Base-by-base conservation (phyloP, 2,888 invertebrate species). In the Abrostola triplasia region DNA sequence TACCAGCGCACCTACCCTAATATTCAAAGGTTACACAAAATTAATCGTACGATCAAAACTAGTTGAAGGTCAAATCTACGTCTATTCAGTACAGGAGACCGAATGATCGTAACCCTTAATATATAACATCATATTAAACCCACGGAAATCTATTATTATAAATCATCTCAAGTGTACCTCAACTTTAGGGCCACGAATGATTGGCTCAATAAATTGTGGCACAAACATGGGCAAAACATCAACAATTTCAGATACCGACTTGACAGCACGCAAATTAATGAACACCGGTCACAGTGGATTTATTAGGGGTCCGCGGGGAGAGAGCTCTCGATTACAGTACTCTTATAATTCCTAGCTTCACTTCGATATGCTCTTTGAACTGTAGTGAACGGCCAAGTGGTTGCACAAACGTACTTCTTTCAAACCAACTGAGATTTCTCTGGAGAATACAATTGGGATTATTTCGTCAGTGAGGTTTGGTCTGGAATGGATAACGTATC, bases 191-290 rank as follows among this genome's bases (percentile, higher is more conserved):
- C 71, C 77, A 84, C 85, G 83, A 90, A 87, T 90, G 87, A 91
- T 90, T 87, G 89, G 86, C 72, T 80, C 88, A 87, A 91, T 91
- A 91, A 90, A 91, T 92, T 88, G 79, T 82, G 85, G 81, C 84
- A 84, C 84, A 87, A 89, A 89, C 90, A 88, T 88, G 87, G 84
- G 88, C 92, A 91, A 92, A 93, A 92, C 92, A 92, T 91, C 91
- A 92, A 91, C 92, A 90, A 90, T 91, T 91, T 90, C 86, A 91
- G 91, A 91, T 91, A 90, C 86, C 83, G 84, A 85, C 88, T 86
- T 88, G 91, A 90, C 89, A 88, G 89, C 81, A 88, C 83, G 85
- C 83, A 86, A 92, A 92, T 92, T 92, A 92, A 93, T 92, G 92
- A 91, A 92, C 89, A 89, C 86, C 84, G 88, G 87, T 86, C 88